Evolutionary conservation across 2,888 invertebrate genomes (phyloP).

Genomic region (Andrena trimmerana): DNA sequence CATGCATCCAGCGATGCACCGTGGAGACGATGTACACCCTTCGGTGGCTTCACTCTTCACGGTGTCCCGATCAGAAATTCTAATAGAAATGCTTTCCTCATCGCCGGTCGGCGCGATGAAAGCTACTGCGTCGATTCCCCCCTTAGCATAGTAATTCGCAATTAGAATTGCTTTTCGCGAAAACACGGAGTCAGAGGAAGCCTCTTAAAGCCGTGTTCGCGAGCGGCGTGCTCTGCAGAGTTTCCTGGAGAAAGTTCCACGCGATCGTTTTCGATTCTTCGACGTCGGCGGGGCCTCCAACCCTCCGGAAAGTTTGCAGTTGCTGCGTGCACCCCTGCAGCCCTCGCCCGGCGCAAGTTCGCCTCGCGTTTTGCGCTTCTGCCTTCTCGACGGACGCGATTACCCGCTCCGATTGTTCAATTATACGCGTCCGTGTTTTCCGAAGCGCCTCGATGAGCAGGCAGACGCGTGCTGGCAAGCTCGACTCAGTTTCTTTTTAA

Average conservation of each 20-base stretch:
- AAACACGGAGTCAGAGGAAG: neutral
- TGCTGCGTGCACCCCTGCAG: neutral
- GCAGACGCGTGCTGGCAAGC: neutral
- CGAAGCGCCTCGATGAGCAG: neutral
- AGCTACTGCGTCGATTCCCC: neutral
- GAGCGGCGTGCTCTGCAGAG: conserved; percentile 9
- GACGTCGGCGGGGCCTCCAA: neutral
- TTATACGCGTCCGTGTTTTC: conserved; percentile 11
- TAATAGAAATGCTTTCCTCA: conserved; percentile 1
- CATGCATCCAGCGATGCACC: conserved; percentile 14
- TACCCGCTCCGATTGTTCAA: conserved; percentile 23
- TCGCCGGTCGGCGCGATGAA: neutral
- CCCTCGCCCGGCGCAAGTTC: neutral
- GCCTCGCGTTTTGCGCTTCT: conserved; percentile 3
- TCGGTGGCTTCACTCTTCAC: conserved; percentile 12
- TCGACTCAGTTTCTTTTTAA: neutral
- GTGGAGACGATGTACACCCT: neutral
- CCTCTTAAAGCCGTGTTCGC: neutral
- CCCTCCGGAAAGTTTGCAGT: conserved; percentile 13
- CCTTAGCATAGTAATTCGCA: neutral
- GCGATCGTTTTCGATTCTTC: conserved; percentile 37
- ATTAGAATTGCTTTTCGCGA: conserved; percentile 5
- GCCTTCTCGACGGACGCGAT: conserved; percentile 10
- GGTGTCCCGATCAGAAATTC: neutral
- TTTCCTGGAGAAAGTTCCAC: conserved; percentile 18